Conservation (phyloP, 1,140 invertebrate genomes). For the Diuraphis noxia region DNA sequence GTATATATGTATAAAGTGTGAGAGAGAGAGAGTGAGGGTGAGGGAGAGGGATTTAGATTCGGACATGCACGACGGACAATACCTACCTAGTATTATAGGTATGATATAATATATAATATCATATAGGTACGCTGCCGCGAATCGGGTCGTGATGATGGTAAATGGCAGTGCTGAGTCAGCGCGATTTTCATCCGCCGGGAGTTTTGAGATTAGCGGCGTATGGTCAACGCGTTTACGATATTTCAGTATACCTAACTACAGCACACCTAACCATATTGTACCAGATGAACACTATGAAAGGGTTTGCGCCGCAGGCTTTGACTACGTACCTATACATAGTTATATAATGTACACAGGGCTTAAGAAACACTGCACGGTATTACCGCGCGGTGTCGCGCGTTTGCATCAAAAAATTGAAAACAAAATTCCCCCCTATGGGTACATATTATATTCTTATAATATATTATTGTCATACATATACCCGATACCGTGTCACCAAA, state of each 20-base stretch:
- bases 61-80: conserved; percentile 5
- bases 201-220: neutral
- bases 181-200: neutral
- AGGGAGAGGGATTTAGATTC: neutral
- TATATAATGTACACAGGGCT: neutral
- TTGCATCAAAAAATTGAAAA: neutral
- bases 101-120: neutral
- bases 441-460: too few species aligned
- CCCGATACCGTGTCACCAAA: too few species aligned
- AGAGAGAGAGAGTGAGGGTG: too few species aligned
- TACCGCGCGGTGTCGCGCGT: neutral
- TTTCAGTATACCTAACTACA: too few species aligned
- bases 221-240: neutral
- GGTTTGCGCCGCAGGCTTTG: neutral
- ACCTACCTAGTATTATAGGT: neutral
- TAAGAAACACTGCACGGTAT: neutral
- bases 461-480: neutral
- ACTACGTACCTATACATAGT: neutral
- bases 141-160: neutral
- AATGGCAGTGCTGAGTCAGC: conserved; percentile 12
- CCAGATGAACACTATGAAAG: neutral
- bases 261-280: neutral
- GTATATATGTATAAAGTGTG: too few species aligned
- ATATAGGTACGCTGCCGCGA: neutral
- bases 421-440: neutral